These are phyloP conservation scores for Hippopotamyrus pictus DNA, from an alignment of 2,797 vertebrate genomes.

Conservation along the genomic window DNA sequence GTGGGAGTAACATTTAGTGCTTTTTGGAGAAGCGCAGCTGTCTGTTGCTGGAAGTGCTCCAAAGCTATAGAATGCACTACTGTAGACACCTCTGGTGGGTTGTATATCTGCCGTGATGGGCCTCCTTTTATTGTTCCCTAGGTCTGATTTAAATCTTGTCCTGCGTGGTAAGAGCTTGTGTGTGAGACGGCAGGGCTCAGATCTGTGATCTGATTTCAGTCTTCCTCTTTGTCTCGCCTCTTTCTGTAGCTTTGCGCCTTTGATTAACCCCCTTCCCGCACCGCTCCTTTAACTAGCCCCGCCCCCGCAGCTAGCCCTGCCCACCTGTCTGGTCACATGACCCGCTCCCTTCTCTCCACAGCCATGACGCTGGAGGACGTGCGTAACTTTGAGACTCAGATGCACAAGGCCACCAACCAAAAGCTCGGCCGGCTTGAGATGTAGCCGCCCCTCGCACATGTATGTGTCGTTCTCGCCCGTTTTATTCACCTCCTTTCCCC, in stretches of 20 bases:
- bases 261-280: not conserved
- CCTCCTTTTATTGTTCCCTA: not conserved
- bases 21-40: not conserved
- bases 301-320: not conserved
- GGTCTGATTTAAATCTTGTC: not conserved
- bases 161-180: not conserved
- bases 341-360: constrained; percentile 18
- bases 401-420: constrained; percentile 61
- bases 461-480: not conserved
- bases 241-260: not conserved
- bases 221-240: not conserved
- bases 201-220: not conserved
- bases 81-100: not conserved
- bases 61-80: not conserved
- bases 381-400: constrained; percentile 56
- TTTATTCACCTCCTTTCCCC: not conserved
- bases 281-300: not conserved
- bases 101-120: not conserved
- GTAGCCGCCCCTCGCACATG: constrained; percentile 6
- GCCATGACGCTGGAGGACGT: constrained; percentile 61
- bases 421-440: constrained; percentile 43
- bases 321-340: not conserved
- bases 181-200: not conserved
- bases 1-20: not conserved
- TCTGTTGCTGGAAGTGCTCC: not conserved